Conservation (phyloP, 2,113 vertebrate species). For the Periophthalmus modestus region DNA sequence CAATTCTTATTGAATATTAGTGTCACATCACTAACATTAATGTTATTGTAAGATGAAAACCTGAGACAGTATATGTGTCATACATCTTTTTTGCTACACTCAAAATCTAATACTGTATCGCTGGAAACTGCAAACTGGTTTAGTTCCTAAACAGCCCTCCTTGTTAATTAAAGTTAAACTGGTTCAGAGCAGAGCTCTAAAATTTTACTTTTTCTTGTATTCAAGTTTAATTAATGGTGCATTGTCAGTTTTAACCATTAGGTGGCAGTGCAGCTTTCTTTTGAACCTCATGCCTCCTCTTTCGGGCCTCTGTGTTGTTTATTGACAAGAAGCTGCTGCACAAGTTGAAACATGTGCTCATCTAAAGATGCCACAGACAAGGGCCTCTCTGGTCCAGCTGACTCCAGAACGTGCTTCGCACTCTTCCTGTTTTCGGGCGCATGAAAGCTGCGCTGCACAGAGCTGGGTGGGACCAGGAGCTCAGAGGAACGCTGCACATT, state of each 20-base stretch:
- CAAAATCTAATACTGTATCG: not conserved
- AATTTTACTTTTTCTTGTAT: not conserved
- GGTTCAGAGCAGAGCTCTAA: not conserved
- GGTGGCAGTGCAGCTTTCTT: slow-evolving; percentile 59
- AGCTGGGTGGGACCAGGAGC: slow-evolving; percentile 53
- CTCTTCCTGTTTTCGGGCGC: slow-evolving; percentile 75
- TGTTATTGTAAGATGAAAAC: not conserved
- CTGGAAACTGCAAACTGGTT: too few species aligned
- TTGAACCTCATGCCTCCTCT: slow-evolving; percentile 20
- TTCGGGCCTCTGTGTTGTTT: slow-evolving; percentile 36
- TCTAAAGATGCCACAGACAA: slow-evolving; percentile 22
- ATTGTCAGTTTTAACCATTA: slow-evolving; percentile 40
- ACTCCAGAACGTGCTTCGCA: slow-evolving; percentile 47
- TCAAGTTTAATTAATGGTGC: not conserved
- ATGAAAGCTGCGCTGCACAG: slow-evolving; percentile 56
- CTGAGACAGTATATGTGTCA: not conserved
- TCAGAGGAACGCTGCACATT: slow-evolving; percentile 71
- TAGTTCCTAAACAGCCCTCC: too few species aligned
- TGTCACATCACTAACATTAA: not conserved
- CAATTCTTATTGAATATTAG: too few species aligned
- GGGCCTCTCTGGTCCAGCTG: slow-evolving; percentile 27
- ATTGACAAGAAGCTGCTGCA: slow-evolving; percentile 30
- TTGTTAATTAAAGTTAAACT: too few species aligned
- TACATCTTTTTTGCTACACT: not conserved
- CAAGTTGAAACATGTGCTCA: slow-evolving; percentile 20